Evolutionary conservation across 2,113 vertebrate species (phyloP).

Genomic region (Ovis aries): ARS-UI_Ramb_v3.0 NC_056055.1:32690001-32690500

Average conservation of each 20-base stretch:
- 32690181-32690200: not conserved
- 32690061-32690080: not conserved
- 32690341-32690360: not conserved
- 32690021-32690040: not conserved
- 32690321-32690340: not conserved
- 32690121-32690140: not conserved
- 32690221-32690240: not conserved
- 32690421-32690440: slow-evolving; percentile 41
- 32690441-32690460: slow-evolving; percentile 71
- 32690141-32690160: not conserved
- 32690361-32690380: slow-evolving; percentile 50
- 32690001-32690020: not conserved
- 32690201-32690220: not conserved
- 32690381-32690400: slow-evolving; percentile 32
- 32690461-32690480: slow-evolving; percentile 62
- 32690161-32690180: not conserved
- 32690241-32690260: not conserved
- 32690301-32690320: not conserved
- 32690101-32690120: not conserved
- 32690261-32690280: not conserved
- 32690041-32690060: not conserved
- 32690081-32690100: not conserved
- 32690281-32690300: not conserved
- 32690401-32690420: slow-evolving; percentile 56
- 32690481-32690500: slow-evolving; percentile 72